These are phyloP conservation scores for Polyploca ridens DNA, from an alignment of 2,888 invertebrate species.

Conservation along the genomic window DNA sequence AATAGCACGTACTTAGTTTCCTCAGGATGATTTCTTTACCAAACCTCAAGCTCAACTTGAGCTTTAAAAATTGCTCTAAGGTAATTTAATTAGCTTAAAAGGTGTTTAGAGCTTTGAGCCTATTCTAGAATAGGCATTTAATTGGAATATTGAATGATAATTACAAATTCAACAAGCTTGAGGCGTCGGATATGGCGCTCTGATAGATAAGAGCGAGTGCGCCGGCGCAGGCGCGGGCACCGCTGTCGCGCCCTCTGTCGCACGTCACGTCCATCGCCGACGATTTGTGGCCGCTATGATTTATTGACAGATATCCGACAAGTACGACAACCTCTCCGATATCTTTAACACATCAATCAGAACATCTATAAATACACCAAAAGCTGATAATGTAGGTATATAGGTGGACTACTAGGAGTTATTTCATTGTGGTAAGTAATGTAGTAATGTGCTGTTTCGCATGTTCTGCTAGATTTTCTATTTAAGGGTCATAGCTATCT, in stretches of 20 bases:
- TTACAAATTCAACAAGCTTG: not conserved
- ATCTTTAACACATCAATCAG: not conserved
- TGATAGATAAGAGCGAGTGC: not conserved
- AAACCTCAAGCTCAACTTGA: too few species aligned
- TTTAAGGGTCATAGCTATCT: too few species aligned
- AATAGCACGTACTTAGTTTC: too few species aligned
- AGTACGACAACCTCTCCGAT: not conserved
- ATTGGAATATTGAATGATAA: not conserved
- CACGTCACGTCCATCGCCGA: not conserved
- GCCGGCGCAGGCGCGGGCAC: not conserved
- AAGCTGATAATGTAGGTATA: not conserved
- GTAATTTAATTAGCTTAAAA: too few species aligned
- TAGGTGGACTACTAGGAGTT: not conserved
- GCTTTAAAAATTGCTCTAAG: too few species aligned
- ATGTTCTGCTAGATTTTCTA: too few species aligned
- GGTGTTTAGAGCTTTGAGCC: too few species aligned
- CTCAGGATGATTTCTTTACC: too few species aligned
- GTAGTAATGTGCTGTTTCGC: too few species aligned
- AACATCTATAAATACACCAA: not conserved
- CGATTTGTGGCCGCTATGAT: slow-evolving; percentile 1
- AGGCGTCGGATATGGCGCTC: not conserved
- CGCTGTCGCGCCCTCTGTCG: not conserved
- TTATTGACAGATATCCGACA: slow-evolving; percentile 3
- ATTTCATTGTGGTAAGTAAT: too few species aligned
- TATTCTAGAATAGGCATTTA: too few species aligned